Base-by-base conservation (phyloP, 2,797 vertebrate species). In the Cheirogaleus major region DNA sequence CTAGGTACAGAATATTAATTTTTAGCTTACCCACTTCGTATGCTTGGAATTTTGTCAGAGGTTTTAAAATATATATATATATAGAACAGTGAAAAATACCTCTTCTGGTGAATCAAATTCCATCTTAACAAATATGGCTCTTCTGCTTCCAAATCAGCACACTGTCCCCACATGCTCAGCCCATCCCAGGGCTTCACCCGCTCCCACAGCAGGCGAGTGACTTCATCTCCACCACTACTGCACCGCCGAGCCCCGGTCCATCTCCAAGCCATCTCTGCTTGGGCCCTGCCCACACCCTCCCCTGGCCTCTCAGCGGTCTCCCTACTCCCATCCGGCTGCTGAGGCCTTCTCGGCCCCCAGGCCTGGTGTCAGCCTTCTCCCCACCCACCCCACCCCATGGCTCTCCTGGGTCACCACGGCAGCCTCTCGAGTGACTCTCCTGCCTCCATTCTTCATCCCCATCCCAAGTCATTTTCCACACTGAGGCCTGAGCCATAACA, bases 101-200 rank as follows among this genome's bases (percentile, higher is more conserved):
- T 87, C 89, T 55, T 79, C 70, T 48, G 63, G n/a, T 52, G 25
- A 92, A 83, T 63, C 75, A 52, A 79, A 83, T 87, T 83, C 55
- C 70, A 69, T 30, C 63, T 73, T 69, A 80, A 25, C 22, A 63
- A 63, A 43, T 0, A 55, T 2, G 23, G 69, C 27, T 73, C 70
- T 38, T 18, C 14, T 10, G 17, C 85, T 63, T 55, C 65, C 18
- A 32, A 63, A 55, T 23, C 4, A 4, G 61, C 32, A 32, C 1
- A 1, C 41, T 22, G 12, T 41, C 15, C 48, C 32, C 48, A 30
- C 2, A 17, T 1, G 12, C 5, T 30, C n/a, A 41, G 22, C 38
- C 73, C 59, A 15, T 25, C 15, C 23, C 6, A 17, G 35, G 0
- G 0, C 43, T 50, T 50, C n/a, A 3, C 55, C 48, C 5, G 0